Percentiles rank a stretch among this genome's conserved stretches.
These are phyloP conservation scores for Chionoecetes opilio DNA, from an alignment of 1,140 invertebrate species.

Conservation along the genomic window DNA sequence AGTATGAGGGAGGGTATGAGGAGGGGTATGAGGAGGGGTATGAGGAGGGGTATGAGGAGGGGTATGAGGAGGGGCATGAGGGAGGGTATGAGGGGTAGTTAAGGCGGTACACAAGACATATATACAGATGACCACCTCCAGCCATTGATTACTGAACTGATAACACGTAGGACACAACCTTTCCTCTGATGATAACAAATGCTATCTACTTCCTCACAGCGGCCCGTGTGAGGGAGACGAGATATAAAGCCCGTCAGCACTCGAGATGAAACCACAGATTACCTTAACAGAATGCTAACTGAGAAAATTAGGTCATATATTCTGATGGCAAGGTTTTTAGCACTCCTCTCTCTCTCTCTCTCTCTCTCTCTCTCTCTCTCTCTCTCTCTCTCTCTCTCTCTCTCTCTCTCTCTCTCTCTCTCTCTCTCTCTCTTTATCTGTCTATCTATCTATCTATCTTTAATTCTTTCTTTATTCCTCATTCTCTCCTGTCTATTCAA, in stretches of 20 bases:
- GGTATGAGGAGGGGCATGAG: conserved; percentile 19
- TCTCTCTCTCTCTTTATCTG: background rate
- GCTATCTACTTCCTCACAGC: background rate
- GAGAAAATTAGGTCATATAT: background rate
- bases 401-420: conserved; percentile 18
- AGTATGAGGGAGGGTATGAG: too few species aligned
- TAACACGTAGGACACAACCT: background rate
- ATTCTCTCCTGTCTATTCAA: too few species aligned
- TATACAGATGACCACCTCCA: background rate
- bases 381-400: conserved; percentile 27
- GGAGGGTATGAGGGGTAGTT: background rate
- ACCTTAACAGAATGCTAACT: background rate
- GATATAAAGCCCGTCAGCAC: background rate
- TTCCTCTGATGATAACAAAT: background rate
- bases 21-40: background rate
- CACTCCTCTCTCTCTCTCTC: background rate
- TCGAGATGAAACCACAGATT: background rate
- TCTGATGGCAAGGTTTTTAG: background rate
- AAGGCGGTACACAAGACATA: background rate
- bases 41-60: background rate
- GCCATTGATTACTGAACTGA: background rate
- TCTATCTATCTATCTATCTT: background rate
- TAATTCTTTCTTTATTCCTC: background rate
- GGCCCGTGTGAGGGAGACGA: background rate
- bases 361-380: conserved; percentile 15